Base-by-base conservation (phyloP, 2,113 vertebrate genomes). In the Heptranchias perlo region DNA sequence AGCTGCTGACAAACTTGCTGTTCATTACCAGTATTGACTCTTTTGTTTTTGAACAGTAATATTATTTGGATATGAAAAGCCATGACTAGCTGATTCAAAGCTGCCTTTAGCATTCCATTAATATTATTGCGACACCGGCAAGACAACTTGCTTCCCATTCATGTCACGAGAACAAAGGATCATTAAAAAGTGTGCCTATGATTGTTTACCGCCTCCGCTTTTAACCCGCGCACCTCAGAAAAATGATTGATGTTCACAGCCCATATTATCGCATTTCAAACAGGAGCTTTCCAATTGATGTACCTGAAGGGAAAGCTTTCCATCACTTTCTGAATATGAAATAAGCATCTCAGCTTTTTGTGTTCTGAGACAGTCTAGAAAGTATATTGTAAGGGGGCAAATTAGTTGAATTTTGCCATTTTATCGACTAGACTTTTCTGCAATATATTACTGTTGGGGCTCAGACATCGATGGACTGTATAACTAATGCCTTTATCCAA, bases 161-260 rank as follows among this genome's bases (percentile, higher is more conserved):
- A 14, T 52, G 86, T 11, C 49, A 21, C 65, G 31, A 25, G 31
- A 76, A 76, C 31, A 4, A 58, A 31, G 87, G 52, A 11, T 91
- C 31, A 58, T 58, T 91, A 58, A 54, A 58, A 91, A 58, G 28
- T 10, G 78, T 7, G 39, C 5, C 39, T 39, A 14, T 28, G n/a
- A 61, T n/a, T 11, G 87, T 91, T 91, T 16, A 91, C 13, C 3
- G 52, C 52, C 31, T 82, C 39, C 78, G 23, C 21, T 47, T 82
- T 28, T 35, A 58, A 58, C 31, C 10, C 3, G 44, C 84, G 31
- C 25, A 87, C 49, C 87, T 58, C 87, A 91, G 87, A 91, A 91
- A 82, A 91, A 58, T 91, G 87, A 91, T 58, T 58, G 87, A 91
- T 91, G 87, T 58, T 91, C 52, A 35, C 52, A 58, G 87, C 28